Conservation (phyloP, 2,888 invertebrate species). For the Nomada lathburiana region DNA sequence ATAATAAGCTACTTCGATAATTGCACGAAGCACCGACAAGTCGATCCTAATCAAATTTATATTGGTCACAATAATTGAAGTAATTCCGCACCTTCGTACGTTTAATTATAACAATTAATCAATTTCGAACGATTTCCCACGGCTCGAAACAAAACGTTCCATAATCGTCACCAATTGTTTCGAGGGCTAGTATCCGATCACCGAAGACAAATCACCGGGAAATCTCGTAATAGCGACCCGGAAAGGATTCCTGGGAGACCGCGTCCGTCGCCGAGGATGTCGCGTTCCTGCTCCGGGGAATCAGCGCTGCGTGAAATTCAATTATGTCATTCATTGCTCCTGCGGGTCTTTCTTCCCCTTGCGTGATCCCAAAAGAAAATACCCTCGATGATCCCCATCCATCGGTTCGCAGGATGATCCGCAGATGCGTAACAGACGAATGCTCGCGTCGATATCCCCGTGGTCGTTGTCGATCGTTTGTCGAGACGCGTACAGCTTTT, state of each 20-base stretch:
- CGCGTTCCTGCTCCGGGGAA: constrained; percentile 31
- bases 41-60: too few species aligned
- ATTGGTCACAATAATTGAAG: too few species aligned
- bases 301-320: constrained; percentile 81
- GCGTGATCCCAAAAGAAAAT: constrained; percentile 62
- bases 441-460: constrained; percentile 34
- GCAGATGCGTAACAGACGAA: constrained; percentile 80
- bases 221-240: constrained; percentile 12
- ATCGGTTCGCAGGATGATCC: constrained; percentile 73
- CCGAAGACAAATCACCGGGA: constrained; percentile 32
- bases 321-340: constrained; percentile 80
- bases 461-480: constrained; percentile 43
- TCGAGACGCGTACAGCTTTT: constrained; percentile 67
- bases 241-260: constrained; percentile 48
- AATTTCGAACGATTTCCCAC: constrained; percentile 28
- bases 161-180: neutral
- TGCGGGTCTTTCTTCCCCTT: constrained; percentile 53
- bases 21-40: too few species aligned
- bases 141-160: too few species aligned
- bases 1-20: too few species aligned
- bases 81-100: too few species aligned
- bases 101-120: neutral
- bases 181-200: neutral
- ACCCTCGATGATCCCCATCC: constrained; percentile 64
- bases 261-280: neutral